Conservation (phyloP, 2,113 vertebrate species). For the Gnathonemus longibarbis region DNA sequence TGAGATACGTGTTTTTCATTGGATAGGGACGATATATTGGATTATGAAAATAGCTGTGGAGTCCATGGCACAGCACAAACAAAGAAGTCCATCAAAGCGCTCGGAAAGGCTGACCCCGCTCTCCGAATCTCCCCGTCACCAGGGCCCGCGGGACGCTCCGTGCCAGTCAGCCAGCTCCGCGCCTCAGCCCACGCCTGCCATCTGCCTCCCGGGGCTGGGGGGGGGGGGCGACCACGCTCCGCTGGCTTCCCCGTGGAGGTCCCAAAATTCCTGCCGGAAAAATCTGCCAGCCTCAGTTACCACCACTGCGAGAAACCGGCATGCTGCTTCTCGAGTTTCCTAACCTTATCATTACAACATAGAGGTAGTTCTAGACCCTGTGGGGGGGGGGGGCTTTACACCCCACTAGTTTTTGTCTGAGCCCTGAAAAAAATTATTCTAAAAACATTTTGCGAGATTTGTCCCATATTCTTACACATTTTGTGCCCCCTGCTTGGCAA, state of each 20-base stretch:
- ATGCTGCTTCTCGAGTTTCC: neutral
- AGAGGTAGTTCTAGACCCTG: neutral
- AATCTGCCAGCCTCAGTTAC: neutral
- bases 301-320: neutral
- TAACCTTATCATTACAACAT: neutral
- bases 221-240: neutral
- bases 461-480: neutral
- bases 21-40: neutral
- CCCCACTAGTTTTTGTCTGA: neutral
- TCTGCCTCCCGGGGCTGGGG: conserved; percentile 3
- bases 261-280: neutral
- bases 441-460: neutral
- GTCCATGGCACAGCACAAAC: neutral
- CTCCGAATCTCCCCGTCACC: neutral
- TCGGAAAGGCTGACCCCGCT: neutral
- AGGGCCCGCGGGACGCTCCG: neutral
- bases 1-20: neutral
- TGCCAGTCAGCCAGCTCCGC: neutral
- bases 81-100: neutral
- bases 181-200: conserved; percentile 13
- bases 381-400: neutral
- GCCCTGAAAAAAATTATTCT: neutral
- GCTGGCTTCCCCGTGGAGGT: neutral
- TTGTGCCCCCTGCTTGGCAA: neutral
- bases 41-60: neutral